Evolutionary conservation across 1,140 invertebrate genomes (phyloP), one percentile per base, ranked within the genome.

Genomic region (Lerema accius): DNA sequence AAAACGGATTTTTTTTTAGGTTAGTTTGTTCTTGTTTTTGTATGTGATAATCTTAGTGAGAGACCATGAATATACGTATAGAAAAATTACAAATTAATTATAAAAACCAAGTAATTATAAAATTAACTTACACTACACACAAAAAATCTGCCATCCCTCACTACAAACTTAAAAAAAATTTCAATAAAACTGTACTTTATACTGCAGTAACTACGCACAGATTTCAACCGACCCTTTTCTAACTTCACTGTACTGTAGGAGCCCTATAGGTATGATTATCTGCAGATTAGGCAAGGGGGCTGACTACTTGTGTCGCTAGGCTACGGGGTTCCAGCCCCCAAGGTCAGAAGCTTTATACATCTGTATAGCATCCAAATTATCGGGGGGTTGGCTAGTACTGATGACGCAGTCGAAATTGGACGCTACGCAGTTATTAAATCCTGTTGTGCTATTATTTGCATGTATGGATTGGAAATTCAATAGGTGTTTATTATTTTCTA

Each of bases 271-370:
- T 88, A 86, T 82, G 79, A 74, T 80, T 81, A 84, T 83, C 76
- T 81, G 69, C 73, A 88, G 82, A 85, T 86, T 84, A 82, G 78
- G 67, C 76, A 71, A 67, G 86, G 86, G 86, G 85, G 74, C 71
- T 82, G 78, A 75, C n/a, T 72, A 72, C 76, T 78, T 63, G 69
- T 78, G 86, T 89, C 86, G 84, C 82, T 86, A 86, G 79, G 86
- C 78, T 89, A 86, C 84, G 72, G 72, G 78, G 73, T 69, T 80
- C 67, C 69, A 77, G 76, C n/a, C 77, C 76, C 84, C 85, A 89
- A 88, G 86, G 85, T 88, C 85, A 89, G 70, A 79, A 65, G 75
- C 70, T 73, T 76, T 80, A 78, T 84, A 82, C 71, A 76, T 73
- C 80, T 61, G 63, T 82, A 82, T 80, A 77, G 46, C 45, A 45